Conservation (phyloP, 2,113 vertebrate genomes). For the Terrapene triunguis region DNA sequence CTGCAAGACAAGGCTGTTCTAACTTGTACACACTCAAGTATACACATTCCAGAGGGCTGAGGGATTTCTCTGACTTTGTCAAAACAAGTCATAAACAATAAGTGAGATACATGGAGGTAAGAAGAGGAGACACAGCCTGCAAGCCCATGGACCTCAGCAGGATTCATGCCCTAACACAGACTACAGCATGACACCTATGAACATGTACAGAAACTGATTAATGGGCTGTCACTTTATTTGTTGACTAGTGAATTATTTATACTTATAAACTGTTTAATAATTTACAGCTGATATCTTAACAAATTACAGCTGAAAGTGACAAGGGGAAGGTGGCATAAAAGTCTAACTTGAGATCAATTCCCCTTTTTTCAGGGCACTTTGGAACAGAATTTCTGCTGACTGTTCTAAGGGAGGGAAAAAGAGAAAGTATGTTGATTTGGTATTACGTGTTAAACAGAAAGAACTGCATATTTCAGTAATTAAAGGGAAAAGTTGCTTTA, state of each 20-base stretch:
- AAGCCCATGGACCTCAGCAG: slow-evolving; percentile 52
- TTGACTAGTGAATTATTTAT: slow-evolving; percentile 96
- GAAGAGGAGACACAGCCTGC: slow-evolving; percentile 20
- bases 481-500: slow-evolving; percentile 76
- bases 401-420: slow-evolving; percentile 67
- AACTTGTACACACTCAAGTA: background rate
- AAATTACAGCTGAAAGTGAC: slow-evolving; percentile 87
- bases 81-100: slow-evolving; percentile 17
- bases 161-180: slow-evolving; percentile 60
- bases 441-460: slow-evolving; percentile 70
- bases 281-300: slow-evolving; percentile 88
- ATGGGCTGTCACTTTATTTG: slow-evolving; percentile 92
- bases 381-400: slow-evolving; percentile 79
- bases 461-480: slow-evolving; percentile 75
- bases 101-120: background rate
- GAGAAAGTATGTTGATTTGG: slow-evolving; percentile 72
- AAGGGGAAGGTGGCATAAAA: slow-evolving; percentile 79
- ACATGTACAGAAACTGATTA: slow-evolving; percentile 84
- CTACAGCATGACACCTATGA: slow-evolving; percentile 72
- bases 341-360: slow-evolving; percentile 79
- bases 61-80: background rate
- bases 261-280: slow-evolving; percentile 91
- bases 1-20: background rate
- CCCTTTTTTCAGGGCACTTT: slow-evolving; percentile 76
- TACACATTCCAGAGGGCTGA: background rate